Percentiles rank a stretch among this genome's conserved stretches.
Conservation (phyloP, 1,140 invertebrate genomes). For the Drosophila serrata region DNA sequence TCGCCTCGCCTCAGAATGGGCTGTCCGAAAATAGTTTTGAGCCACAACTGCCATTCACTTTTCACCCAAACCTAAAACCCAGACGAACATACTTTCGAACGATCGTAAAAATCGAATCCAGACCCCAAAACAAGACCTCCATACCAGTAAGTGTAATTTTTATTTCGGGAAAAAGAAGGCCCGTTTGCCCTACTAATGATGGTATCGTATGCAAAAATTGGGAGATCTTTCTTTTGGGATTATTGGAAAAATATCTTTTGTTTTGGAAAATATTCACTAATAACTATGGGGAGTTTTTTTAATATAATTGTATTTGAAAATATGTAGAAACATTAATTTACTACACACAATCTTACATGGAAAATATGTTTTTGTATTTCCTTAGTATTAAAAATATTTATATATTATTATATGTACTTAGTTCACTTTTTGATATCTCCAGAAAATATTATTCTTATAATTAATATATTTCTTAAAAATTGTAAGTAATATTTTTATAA, state of each 20-base stretch:
- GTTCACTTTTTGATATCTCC: too few relatives aligned
- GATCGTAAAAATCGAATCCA: constrained; percentile 76
- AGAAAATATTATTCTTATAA: too few relatives aligned
- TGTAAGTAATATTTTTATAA: not conserved
- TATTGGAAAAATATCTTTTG: not conserved
- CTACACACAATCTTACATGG: not conserved
- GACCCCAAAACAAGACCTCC: constrained; percentile 46
- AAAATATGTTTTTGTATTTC: not conserved
- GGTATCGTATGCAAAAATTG: not conserved
- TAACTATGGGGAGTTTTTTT: not conserved
- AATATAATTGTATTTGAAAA: not conserved
- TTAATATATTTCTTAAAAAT: too few relatives aligned
- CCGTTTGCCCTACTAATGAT: constrained; percentile 27
- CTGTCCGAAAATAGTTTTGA: constrained; percentile 61
- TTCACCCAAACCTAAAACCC: constrained; percentile 76
- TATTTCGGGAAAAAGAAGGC: constrained; percentile 17
- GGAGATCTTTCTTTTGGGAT: not conserved
- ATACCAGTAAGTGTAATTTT: constrained; percentile 34
- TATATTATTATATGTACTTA: not conserved
- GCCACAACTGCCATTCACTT: constrained; percentile 71
- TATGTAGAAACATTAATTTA: not conserved
- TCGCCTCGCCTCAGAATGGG: constrained; percentile 30
- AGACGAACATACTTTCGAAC: constrained; percentile 61
- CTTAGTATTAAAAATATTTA: not conserved
- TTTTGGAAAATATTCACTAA: not conserved